Percentiles rank a stretch among this genome's conserved stretches.
Evolutionary conservation across 2,113 vertebrate genomes (phyloP).

Genomic region (Fulmarus glacialis): DNA sequence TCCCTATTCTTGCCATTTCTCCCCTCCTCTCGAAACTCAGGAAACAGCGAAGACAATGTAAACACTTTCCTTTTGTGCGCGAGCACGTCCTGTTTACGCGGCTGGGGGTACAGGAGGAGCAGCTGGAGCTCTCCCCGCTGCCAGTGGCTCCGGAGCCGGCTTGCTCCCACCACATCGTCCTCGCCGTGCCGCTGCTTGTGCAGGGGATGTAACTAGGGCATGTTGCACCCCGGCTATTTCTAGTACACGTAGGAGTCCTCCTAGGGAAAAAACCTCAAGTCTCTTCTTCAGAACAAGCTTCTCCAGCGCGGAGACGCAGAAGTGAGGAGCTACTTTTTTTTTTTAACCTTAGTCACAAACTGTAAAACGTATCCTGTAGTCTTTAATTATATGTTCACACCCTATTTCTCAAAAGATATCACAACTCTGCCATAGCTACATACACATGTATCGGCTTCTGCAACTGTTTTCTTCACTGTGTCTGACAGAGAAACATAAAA

Average conservation of each 20-base stretch:
- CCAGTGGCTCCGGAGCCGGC: not conserved
- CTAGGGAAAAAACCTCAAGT: not conserved
- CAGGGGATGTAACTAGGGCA: conserved; percentile 15
- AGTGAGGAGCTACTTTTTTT: not conserved
- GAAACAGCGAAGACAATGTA: not conserved
- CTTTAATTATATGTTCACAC: conserved; percentile 55
- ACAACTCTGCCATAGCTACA: not conserved
- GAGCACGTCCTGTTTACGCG: not conserved
- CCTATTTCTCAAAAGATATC: conserved; percentile 37
- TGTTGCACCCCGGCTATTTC: not conserved
- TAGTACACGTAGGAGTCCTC: conserved; percentile 28
- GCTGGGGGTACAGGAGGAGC: not conserved
- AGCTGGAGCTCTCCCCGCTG: not conserved
- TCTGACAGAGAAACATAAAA: conserved; percentile 38
- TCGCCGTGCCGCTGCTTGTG: rapidly evolving
- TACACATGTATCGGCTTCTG: not conserved
- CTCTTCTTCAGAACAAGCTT: conserved; percentile 14
- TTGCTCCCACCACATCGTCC: not conserved
- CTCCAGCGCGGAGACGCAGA: not conserved
- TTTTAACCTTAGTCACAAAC: conserved; percentile 12
- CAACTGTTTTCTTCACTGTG: not conserved
- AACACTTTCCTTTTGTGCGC: not conserved
- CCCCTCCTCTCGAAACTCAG: not conserved
- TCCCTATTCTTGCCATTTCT: not conserved
- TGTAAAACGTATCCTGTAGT: not conserved